Conservation (phyloP, 2,888 invertebrate species). For the Metalampra italica region DNA sequence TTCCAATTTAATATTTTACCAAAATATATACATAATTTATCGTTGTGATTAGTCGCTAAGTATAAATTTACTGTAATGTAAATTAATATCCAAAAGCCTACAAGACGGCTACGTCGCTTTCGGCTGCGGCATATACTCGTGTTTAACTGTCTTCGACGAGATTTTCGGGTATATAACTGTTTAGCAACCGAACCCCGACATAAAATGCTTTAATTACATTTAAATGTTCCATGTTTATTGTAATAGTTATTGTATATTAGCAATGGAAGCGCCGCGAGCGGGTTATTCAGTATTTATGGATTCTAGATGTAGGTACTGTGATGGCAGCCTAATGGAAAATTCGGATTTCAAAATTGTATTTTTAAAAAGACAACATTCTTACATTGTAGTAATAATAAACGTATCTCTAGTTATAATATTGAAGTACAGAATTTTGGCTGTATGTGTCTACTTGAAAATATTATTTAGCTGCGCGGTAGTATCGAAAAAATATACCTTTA, state of each 20-base stretch:
- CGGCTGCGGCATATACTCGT: conserved; percentile 23
- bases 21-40: conserved; percentile 39
- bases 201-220: conserved; percentile 75
- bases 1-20: conserved; percentile 9
- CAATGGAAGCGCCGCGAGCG: conserved; percentile 33
- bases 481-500: too few species aligned
- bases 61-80: conserved; percentile 46
- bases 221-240: conserved; percentile 69
- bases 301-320: conserved; percentile 26
- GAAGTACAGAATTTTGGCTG: too few species aligned
- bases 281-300: conserved; percentile 43
- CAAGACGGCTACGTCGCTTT: conserved; percentile 66
- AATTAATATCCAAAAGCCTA: conserved; percentile 61
- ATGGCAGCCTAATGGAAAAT: conserved; percentile 24
- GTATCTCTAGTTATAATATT: too few species aligned
- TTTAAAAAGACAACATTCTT: not conserved
- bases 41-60: conserved; percentile 74
- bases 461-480: too few species aligned
- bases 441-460: too few species aligned
- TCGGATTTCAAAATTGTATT: not conserved
- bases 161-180: conserved; percentile 2
- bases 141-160: not conserved
- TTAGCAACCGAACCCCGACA: conserved; percentile 51
- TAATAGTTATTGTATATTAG: conserved; percentile 63
- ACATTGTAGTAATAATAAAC: too few species aligned